phyloP scores from a whole-genome alignment of 2,888 invertebrate genomes.

The Heteropelma amictum region DNA sequence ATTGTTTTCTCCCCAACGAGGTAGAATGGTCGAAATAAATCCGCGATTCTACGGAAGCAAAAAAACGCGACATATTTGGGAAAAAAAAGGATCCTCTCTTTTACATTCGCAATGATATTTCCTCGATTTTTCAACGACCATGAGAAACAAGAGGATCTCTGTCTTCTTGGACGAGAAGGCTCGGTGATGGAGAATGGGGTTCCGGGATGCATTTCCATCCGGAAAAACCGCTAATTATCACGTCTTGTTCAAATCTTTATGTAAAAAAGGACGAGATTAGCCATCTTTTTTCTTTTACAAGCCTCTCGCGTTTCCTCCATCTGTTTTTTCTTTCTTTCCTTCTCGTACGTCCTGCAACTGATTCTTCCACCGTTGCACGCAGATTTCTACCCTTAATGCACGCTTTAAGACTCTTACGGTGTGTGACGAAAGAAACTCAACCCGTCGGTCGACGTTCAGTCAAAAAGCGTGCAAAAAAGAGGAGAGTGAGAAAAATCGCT shows the following conservation, averaged over 20 bases:
- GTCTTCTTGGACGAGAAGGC: conserved; percentile 14
- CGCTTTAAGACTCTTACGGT: not conserved
- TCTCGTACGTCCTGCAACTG: conserved; percentile 21
- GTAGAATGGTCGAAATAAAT: no score
- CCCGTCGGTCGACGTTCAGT: conserved; percentile 57
- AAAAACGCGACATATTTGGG: conserved; percentile 21
- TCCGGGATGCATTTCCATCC: conserved; percentile 56
- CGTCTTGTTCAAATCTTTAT: conserved; percentile 67
- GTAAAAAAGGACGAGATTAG: conserved; percentile 45
- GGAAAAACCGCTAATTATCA: conserved; percentile 69
- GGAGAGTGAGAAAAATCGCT: conserved; percentile 12
- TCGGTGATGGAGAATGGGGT: conserved; percentile 2
- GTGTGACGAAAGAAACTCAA: conserved; percentile 14
- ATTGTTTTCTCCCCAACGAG: no score
- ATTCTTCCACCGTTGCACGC: conserved; percentile 29
- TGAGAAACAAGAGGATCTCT: conserved; percentile 27
- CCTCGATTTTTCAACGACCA: conserved; percentile 31
- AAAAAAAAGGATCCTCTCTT: conserved; percentile 25
- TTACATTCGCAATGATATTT: conserved; percentile 9
- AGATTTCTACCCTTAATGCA: conserved; percentile 16
- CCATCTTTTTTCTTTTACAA: conserved; percentile 59
- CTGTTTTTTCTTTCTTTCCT: conserved; percentile 35
- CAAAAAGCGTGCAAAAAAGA: conserved; percentile 60
- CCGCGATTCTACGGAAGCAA: not conserved
- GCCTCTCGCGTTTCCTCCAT: conserved; percentile 31